Conservation (phyloP, 35 echinoderm and acorn worm species). For the Apostichopus parvimensis region DNA sequence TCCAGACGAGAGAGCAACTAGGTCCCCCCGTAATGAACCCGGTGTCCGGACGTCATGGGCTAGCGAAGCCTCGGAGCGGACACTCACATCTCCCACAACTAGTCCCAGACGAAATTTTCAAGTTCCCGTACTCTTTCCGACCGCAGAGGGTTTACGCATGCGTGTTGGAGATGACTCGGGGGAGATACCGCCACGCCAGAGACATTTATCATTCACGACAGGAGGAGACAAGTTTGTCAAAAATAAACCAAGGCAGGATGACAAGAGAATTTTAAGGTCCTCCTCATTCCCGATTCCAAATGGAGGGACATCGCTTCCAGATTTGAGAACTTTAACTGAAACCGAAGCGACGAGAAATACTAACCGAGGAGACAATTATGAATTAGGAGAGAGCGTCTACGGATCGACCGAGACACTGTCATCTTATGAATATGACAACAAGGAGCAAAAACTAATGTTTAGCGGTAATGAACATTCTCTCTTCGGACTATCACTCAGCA, state of each 20-base stretch:
- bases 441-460: background rate
- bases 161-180: background rate
- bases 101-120: background rate
- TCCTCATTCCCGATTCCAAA: background rate
- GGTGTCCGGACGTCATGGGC: slow-evolving; percentile 28
- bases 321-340: slow-evolving; percentile 15
- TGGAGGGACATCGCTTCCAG: background rate
- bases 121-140: slow-evolving; percentile 20
- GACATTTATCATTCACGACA: background rate
- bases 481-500: background rate
- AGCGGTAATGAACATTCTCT: slow-evolving; percentile 1
- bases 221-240: background rate
- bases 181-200: background rate
- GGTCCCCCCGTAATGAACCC: slow-evolving; percentile 4
- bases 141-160: slow-evolving; percentile 15
- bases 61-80: slow-evolving; percentile 31
- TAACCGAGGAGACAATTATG: background rate
- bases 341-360: background rate
- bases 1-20: background rate
- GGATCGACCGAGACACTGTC: background rate
- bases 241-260: background rate
- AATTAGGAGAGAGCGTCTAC: background rate
- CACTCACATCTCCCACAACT: background rate
- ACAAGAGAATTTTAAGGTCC: background rate
- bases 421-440: background rate